These are phyloP conservation scores for Caenorhabditis imperialis DNA, from an alignment of 2,888 invertebrate species.

Conservation along the genomic window DNA sequence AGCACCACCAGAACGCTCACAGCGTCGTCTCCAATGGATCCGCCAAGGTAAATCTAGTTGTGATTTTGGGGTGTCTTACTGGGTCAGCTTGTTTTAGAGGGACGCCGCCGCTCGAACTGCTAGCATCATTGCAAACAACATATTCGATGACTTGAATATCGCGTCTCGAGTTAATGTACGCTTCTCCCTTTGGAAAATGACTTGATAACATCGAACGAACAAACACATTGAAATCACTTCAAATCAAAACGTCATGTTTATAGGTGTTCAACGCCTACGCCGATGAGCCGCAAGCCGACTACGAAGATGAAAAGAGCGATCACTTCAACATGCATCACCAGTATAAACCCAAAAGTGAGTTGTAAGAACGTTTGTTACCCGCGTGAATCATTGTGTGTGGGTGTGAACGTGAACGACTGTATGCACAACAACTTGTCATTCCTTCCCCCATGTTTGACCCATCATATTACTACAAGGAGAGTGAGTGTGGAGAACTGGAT, in stretches of 20 bases:
- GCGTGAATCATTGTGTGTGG: slow-evolving; percentile 15
- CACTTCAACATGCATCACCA: slow-evolving; percentile 47
- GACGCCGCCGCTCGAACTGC: slow-evolving; percentile 41
- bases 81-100: slow-evolving; percentile 42
- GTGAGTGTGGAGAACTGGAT: too few species aligned
- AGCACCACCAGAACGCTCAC: slow-evolving; percentile 30
- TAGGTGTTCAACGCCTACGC: slow-evolving; percentile 34
- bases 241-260: too few species aligned
- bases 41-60: slow-evolving; percentile 28
- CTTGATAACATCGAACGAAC: neutral
- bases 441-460: neutral
- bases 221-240: too few species aligned
- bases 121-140: slow-evolving; percentile 30
- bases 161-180: slow-evolving; percentile 28
- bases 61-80: too few species aligned
- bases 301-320: slow-evolving; percentile 48
- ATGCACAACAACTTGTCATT: slow-evolving; percentile 36
- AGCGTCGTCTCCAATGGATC: slow-evolving; percentile 47
- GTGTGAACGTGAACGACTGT: slow-evolving; percentile 17
- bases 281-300: slow-evolving; percentile 45
- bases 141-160: slow-evolving; percentile 41
- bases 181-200: neutral
- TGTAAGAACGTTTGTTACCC: slow-evolving; percentile 6
- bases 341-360: slow-evolving; percentile 40
- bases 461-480: too few species aligned